phyloP scores from a whole-genome alignment of 2,888 invertebrate genomes.

The Latrodectus elegans region DNA sequence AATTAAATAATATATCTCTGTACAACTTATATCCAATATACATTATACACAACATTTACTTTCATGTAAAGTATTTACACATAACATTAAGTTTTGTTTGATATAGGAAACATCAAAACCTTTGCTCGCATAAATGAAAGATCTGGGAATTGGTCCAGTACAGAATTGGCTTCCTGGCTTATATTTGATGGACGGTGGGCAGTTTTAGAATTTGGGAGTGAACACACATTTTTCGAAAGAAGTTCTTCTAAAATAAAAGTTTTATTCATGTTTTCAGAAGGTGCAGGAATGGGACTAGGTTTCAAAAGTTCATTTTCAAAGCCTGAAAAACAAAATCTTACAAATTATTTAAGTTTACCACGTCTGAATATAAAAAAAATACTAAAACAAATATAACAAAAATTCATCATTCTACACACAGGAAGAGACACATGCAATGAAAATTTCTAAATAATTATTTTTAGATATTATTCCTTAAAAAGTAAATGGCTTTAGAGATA shows the following conservation, averaged over 20 bases:
- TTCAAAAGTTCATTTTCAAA: conserved; percentile 73
- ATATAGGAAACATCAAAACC: conserved; percentile 75
- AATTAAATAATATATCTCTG: conserved; percentile 48
- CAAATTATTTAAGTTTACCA: neutral
- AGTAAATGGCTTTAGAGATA: too few species aligned
- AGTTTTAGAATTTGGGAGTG: conserved; percentile 51
- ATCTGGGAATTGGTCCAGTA: conserved; percentile 75
- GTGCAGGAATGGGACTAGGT: conserved; percentile 63
- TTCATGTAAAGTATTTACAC: conserved; percentile 23
- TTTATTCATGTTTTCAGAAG: conserved; percentile 43
- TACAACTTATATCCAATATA: conserved; percentile 50
- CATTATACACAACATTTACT: conserved; percentile 44
- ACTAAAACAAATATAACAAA: neutral
- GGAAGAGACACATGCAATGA: too few species aligned
- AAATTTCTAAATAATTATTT: too few species aligned
- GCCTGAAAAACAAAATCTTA: conserved; percentile 69
- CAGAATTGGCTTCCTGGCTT: conserved; percentile 73
- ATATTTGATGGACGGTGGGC: conserved; percentile 70
- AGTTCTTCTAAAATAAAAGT: conserved; percentile 72
- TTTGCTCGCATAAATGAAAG: conserved; percentile 76
- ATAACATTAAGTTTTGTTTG: conserved; percentile 60
- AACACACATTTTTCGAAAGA: conserved; percentile 73
- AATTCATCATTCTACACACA: too few species aligned
- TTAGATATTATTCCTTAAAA: too few species aligned
- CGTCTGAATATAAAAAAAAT: neutral